Base-by-base conservation (phyloP, 2,113 vertebrate genomes). In the Ramphastos sulfuratus region DNA sequence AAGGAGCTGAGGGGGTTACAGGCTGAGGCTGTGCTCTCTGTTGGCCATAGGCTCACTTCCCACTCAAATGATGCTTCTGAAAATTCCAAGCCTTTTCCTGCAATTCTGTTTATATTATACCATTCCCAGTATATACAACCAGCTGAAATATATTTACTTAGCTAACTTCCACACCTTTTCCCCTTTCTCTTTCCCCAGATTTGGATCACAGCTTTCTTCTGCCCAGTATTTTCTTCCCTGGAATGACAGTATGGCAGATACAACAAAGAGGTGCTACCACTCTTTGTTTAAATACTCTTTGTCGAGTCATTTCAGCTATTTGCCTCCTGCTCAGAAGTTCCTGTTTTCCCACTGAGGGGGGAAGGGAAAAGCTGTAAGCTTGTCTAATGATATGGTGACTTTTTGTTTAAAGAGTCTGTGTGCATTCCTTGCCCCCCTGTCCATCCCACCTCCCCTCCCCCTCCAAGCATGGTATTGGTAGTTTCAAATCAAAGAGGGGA, bases 111-210 rank as follows among this genome's bases (percentile, higher is more conserved):
- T 91, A 89, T 35, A 48, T 83, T 85, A 50, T 19, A 89, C 35
- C 19, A 82, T 91, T 56, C 37, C 33, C 25, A 89, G 44, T 42
- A 80, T 54, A 89, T 20, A 93, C 87, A 95, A 44, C 28, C 75
- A 65, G 70, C 37, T 44, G 54, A 85, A 75, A 58, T 63, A 37
- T 94, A 92, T 95, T 91, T 93, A 85, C 85, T 92, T 91, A 37
- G 39, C 75, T 60, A 44, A 67, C 82, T 87, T 93, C 89, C 94
- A 94, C 85, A 91, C 82, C 82, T 93, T 87, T 94, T 85, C 89
- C 91, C 75, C 56, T 78, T 84, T 87, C 78, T 81, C 55, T 44
- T 94, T 94, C 39, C 64, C 70, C 72, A n/a, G 69, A 87, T 85
- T 81, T 82, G 50, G 79, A 74, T 73, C 73, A 69, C 16, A 8